Base-by-base conservation (phyloP, 2,797 vertebrate genomes). In the Denticeps clupeoides region DNA sequence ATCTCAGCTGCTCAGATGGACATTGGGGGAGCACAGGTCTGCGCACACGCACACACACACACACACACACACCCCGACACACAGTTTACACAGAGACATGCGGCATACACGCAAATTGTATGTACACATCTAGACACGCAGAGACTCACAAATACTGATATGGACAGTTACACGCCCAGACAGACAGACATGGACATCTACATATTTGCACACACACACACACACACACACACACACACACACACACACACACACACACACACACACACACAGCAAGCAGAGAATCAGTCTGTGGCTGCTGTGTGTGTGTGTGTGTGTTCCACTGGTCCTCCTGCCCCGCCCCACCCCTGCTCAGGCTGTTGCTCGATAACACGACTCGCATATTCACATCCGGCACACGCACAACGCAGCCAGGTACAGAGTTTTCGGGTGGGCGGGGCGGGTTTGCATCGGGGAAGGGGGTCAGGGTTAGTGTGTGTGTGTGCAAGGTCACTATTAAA, bases 401-500 rank as follows among this genome's bases (percentile, higher is more conserved):
- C 11, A 11, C 18, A 7, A n/a, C 9, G 35, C 21, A 1, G 10
- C 3, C 23, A 7, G 18, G 45, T 18, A 40, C 10, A 24, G 18
- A 23, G 15, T 46, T 47, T 51, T 41, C 31, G 53, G 48, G 53
- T 45, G 51, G 49, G 23, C 22, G 24, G 25, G 24, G 24, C 25
- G 24, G 24, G 24, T 5, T 4, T 25, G 24, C 24, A 5, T 24
- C n/a, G 31, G 29, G 12, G 46, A 68, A 65, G 60, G 56, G 11
- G 63, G 63, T 69, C 63, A 72, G 67, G 65, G 70, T 69, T 66
- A 61, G 63, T 64, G 55, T 68, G 53, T 64, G 55, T 68, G 53
- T 54, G 60, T 49, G 44, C 70, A 68, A 70, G 70, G 70, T 72
- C 70, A 70, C 51, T 45, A 64, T 70, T 72, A 66, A 70, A 72